Conservation (phyloP, 2,797 vertebrate species). For the Sebastes dallii region DNA sequence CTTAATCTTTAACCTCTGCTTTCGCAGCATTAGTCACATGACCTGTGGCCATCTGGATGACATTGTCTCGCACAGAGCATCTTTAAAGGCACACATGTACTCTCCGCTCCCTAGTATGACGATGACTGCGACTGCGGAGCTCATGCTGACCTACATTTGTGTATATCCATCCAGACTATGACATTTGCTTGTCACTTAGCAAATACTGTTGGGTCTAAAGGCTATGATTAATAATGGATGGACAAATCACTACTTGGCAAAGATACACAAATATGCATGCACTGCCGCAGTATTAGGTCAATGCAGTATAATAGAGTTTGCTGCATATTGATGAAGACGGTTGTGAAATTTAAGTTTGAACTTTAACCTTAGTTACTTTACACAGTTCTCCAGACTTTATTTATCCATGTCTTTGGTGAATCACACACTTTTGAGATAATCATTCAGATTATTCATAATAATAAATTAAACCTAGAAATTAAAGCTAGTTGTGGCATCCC, state of each 20-base stretch:
- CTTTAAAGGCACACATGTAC: constrained; percentile 7
- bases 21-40: constrained; percentile 49
- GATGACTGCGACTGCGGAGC: constrained; percentile 4
- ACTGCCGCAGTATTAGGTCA: background rate
- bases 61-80: constrained; percentile 38
- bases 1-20: constrained; percentile 27
- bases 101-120: background rate
- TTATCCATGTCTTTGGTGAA: background rate
- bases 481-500: background rate
- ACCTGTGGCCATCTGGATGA: constrained; percentile 10
- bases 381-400: background rate
- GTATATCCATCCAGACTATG: constrained; percentile 24
- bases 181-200: constrained; percentile 49
- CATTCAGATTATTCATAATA: background rate
- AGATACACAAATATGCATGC: constrained; percentile 25
- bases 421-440: background rate
- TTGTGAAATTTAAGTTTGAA: constrained; percentile 18
- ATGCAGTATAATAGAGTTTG: background rate
- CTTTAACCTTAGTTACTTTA: background rate
- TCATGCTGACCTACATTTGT: constrained; percentile 49
- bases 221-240: constrained; percentile 58
- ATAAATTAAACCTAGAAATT: too few relatives aligned
- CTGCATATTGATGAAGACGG: constrained; percentile 1
- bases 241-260: constrained; percentile 25
- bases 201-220: constrained; percentile 41